Evolutionary conservation across 35 echinoderm and acorn worm genomes (phyloP).

Genomic region (Lytechinus variegatus): DNA sequence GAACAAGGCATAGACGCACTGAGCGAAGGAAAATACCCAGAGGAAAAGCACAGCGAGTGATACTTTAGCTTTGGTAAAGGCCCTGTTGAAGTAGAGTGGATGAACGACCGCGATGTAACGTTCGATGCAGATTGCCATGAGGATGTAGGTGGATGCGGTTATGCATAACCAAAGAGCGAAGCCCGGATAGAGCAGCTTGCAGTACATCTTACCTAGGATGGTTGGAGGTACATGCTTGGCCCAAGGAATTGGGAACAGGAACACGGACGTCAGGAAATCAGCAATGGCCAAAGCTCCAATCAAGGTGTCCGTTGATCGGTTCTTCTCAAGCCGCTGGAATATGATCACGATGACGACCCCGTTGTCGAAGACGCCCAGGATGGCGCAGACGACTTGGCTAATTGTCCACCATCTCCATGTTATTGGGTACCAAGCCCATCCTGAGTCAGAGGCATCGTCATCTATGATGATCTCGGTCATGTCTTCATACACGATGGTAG

Average conservation of each 20-base stretch:
- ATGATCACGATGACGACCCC: conserved; percentile 34
- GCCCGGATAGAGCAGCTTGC: conserved; percentile 54
- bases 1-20: conserved; percentile 59
- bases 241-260: conserved; percentile 57
- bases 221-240: neutral
- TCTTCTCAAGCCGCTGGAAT: neutral
- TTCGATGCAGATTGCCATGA: conserved; percentile 61
- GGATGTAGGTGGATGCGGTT: conserved; percentile 56
- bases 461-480: neutral
- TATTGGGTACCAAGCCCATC: conserved; percentile 29
- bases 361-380: conserved; percentile 6
- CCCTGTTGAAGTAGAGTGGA: conserved; percentile 52
- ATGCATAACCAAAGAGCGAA: conserved; percentile 62
- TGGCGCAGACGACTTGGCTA: neutral
- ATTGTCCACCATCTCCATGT: conserved; percentile 26
- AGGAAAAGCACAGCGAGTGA: conserved; percentile 42
- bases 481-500: neutral
- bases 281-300: conserved; percentile 64
- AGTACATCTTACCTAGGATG: conserved; percentile 59
- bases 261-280: conserved; percentile 64
- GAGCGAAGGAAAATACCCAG: conserved; percentile 53
- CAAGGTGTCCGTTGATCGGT: conserved; percentile 38
- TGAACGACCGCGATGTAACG: conserved; percentile 65
- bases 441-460: neutral
- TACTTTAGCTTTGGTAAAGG: conserved; percentile 52